Percentiles rank a stretch among this genome's conserved stretches.
Conservation (phyloP, 2,113 vertebrate species). For the Corythaixoides concolor region DNA sequence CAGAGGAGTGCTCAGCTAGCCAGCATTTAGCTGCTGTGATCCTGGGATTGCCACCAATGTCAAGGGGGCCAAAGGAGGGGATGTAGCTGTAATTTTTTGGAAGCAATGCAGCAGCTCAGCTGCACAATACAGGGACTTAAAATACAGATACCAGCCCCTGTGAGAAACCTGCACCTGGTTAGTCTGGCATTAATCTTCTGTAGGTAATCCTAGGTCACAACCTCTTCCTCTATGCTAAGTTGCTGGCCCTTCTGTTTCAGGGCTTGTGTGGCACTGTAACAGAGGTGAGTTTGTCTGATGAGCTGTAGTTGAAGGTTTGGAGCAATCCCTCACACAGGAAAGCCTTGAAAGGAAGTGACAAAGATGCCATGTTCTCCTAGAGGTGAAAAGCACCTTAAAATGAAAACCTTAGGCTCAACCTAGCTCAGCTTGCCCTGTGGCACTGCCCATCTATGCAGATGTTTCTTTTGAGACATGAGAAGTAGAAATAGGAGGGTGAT, state of each 20-base stretch:
- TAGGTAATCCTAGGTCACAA: background rate
- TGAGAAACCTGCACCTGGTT: background rate
- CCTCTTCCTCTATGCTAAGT: background rate
- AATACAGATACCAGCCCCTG: background rate
- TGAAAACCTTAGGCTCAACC: background rate
- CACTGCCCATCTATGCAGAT: background rate
- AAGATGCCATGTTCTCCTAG: background rate
- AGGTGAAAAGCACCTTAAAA: background rate
- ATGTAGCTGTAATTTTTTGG: background rate
- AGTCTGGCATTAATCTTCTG: background rate
- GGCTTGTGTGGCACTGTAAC: background rate
- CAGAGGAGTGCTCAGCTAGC: background rate
- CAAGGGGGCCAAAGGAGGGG: background rate
- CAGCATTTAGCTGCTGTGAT: background rate
- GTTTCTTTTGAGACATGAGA: background rate
- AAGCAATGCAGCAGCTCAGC: background rate
- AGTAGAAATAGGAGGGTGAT: too few species aligned
- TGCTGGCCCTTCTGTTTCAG: background rate
- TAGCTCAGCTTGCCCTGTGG: too few species aligned
- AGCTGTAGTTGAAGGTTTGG: background rate
- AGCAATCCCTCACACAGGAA: background rate
- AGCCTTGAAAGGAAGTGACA: background rate
- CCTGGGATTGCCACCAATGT: background rate
- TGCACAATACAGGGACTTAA: background rate
- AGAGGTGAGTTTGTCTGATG: background rate